A percentile compares a stretch with the other conserved stretches of the same genome.
These are phyloP conservation scores for Tachycineta bicolor DNA, from an alignment of 2,113 vertebrate genomes.

Conservation along the genomic window DNA sequence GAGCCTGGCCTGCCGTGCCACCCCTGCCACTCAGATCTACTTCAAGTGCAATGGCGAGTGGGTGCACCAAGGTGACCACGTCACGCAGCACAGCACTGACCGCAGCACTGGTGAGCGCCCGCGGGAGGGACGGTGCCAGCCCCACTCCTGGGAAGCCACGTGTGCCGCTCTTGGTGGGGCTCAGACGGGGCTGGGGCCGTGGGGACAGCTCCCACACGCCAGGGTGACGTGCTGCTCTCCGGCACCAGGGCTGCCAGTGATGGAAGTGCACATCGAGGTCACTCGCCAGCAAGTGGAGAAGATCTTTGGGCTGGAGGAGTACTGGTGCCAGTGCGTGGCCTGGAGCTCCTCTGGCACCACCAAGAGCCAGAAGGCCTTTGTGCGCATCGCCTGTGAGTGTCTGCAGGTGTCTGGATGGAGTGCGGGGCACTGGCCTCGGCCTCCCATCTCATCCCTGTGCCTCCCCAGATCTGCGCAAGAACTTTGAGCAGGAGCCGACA, in stretches of 20 bases:
- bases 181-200: fast-evolving
- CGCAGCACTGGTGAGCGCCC: slow-evolving; percentile 81
- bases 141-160: fast-evolving
- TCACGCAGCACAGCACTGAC: slow-evolving; percentile 87
- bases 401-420: no score
- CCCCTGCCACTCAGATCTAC: slow-evolving; percentile 96
- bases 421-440: fast-evolving
- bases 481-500: slow-evolving; percentile 94
- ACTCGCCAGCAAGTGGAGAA: slow-evolving; percentile 98
- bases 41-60: slow-evolving; percentile 99
- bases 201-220: fast-evolving
- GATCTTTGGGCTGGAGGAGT: slow-evolving; percentile 95
- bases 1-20: slow-evolving; percentile 91
- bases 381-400: slow-evolving; percentile 95
- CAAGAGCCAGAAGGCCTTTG: slow-evolving; percentile 96
- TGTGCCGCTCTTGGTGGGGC: fast-evolving
- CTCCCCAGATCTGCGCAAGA: slow-evolving; percentile 93
- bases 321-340: slow-evolving; percentile 98
- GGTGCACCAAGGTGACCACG: slow-evolving; percentile 95
- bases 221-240: not conserved
- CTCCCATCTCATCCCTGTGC: not conserved
- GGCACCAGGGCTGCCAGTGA: slow-evolving; percentile 87
- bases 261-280: slow-evolving; percentile 95
- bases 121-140: fast-evolving
- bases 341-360: slow-evolving; percentile 98